These are phyloP conservation scores for Muscina levida DNA, from an alignment of 2,888 invertebrate genomes.

Conservation along the genomic window DNA sequence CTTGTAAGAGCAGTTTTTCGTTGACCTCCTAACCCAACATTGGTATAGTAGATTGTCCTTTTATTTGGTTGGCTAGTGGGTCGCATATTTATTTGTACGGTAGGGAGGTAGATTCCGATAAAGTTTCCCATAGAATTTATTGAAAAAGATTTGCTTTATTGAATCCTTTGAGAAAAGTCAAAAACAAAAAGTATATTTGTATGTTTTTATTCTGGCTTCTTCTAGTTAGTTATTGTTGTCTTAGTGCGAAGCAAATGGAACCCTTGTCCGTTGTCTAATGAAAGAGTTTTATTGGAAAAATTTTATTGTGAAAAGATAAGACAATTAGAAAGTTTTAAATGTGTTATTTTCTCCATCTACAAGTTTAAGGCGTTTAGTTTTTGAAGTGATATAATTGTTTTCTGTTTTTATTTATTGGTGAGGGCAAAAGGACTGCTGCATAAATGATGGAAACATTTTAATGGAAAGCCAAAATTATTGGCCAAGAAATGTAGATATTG, in stretches of 20 bases:
- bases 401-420: background rate
- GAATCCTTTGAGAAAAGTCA: constrained; percentile 10
- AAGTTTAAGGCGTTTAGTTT: too few species aligned
- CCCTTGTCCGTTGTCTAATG: background rate
- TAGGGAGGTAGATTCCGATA: background rate
- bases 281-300: constrained; percentile 32
- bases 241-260: constrained; percentile 7
- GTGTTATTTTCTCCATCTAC: too few species aligned
- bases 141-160: constrained; percentile 33
- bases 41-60: constrained; percentile 49
- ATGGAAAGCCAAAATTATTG: too few species aligned
- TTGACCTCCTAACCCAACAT: constrained; percentile 62
- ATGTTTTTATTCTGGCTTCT: background rate
- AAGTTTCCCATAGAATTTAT: constrained; percentile 29
- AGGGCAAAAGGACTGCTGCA: too few species aligned
- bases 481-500: too few species aligned
- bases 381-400: too few species aligned
- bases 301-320: constrained; percentile 3
- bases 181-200: background rate
- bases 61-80: too few species aligned
- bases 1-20: background rate
- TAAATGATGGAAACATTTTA: too few species aligned
- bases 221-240: background rate
- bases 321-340: constrained; percentile 23
- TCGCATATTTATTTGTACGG: too few species aligned